Evolutionary conservation across 2,888 invertebrate species (phyloP), one percentile per base, ranked within the genome.

Genomic region (Habroteleia sp.): DNA sequence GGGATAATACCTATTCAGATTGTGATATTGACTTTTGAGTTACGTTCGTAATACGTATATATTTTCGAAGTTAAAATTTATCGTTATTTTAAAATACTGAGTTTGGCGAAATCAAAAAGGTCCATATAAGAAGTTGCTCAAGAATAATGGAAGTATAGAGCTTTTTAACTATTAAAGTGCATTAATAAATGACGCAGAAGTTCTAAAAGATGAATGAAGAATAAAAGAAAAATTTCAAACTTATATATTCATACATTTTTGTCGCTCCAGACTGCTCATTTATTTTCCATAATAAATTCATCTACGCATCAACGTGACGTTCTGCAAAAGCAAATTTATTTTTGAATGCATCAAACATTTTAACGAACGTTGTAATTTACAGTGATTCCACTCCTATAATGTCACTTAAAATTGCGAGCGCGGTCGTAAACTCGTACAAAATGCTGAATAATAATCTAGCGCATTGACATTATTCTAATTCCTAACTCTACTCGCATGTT

Each of bases 141-240:
- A 16, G n/a, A 27, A 54, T 35, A 65, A 52, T 44, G 54, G 44
- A 8, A 25, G 41, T 33, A 33, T 48, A 39, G 27, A 33, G 58
- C 68, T 58, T 65, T 54, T 63, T 48, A 48, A 68, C 48, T 37
- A 23, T 31, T 33, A 20, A 17, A 42, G 58, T 58, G 42, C 68
- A 58, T 68, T 58, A 48, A 68, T 58, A 68, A 52, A 52, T 29
- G 68, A 69, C 52, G 35, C 8, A 23, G 17, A 68, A 68, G 68
- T 68, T 68, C n/a, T n/a, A n/a, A n/a, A n/a, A n/a, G n/a, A n/a
- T n/a, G n/a, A n/a, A n/a, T n/a, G n/a, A n/a, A n/a, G n/a, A n/a
- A n/a, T n/a, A n/a, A 4, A 17, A 13, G n/a, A 42, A 29, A n/a
- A 27, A 25, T 17, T 10, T 33, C 3, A n/a, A 31, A 10, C 11